Conservation (phyloP, 2,888 invertebrate genomes). For the Rhagonycha fulva region DNA sequence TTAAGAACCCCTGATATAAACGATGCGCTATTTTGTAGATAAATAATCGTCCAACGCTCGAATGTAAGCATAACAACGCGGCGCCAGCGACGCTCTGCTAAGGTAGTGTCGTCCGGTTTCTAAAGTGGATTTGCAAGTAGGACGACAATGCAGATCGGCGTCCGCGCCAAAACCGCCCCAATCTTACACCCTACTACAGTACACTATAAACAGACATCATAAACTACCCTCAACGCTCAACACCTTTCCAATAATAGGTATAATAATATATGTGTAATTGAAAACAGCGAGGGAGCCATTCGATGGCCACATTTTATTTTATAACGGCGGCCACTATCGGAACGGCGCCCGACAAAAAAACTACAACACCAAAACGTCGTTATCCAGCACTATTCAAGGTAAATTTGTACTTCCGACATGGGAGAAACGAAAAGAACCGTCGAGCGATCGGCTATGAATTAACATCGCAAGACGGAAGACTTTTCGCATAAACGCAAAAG, state of each 20-base stretch:
- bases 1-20: not conserved
- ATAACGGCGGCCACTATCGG: slow-evolving; percentile 21
- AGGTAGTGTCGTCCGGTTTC: slow-evolving; percentile 51
- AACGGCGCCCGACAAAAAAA: slow-evolving; percentile 36
- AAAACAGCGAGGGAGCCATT: slow-evolving; percentile 55
- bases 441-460: slow-evolving; percentile 4
- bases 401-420: slow-evolving; percentile 56
- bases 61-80: slow-evolving; percentile 44
- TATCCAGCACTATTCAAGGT: slow-evolving; percentile 39
- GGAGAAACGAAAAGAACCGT: slow-evolving; percentile 38
- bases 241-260: slow-evolving; percentile 54
- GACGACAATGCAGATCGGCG: slow-evolving; percentile 51
- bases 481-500: slow-evolving; percentile 44
- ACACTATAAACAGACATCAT: slow-evolving; percentile 56
- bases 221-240: slow-evolving; percentile 55
- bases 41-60: slow-evolving; percentile 36
- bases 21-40: slow-evolving; percentile 3
- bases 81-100: slow-evolving; percentile 49
- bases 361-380: slow-evolving; percentile 53
- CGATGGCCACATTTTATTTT: slow-evolving; percentile 35
- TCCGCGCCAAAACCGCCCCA: slow-evolving; percentile 42
- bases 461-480: slow-evolving; percentile 31
- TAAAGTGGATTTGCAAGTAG: slow-evolving; percentile 35
- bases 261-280: slow-evolving; percentile 49
- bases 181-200: slow-evolving; percentile 53